phyloP scores from a whole-genome alignment of 2,797 vertebrate genomes.

The Phoeniculus purpureus region DNA sequence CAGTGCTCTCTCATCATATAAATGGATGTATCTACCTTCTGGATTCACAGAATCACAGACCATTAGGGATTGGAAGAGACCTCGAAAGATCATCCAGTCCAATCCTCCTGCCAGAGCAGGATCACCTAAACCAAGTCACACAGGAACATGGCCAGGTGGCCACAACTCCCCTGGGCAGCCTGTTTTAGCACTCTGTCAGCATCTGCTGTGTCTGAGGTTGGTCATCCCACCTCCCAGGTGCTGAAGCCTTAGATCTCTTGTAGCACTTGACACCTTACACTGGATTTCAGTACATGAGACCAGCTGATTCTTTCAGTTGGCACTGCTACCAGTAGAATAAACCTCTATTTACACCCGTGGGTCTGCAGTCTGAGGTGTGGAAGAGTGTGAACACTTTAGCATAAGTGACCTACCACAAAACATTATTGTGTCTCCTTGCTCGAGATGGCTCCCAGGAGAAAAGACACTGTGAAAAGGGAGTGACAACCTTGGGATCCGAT shows the following conservation, averaged over 20 bases:
- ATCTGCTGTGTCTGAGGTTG: not conserved
- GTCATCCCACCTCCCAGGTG: not conserved
- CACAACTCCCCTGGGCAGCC: too few species aligned
- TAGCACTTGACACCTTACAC: not conserved
- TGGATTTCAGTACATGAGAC: too few species aligned
- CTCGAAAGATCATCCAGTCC: too few species aligned
- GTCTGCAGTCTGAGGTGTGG: not conserved
- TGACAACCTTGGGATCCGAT: conserved; percentile 60
- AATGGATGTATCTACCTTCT: not conserved
- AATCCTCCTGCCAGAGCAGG: too few species aligned
- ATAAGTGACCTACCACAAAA: not conserved
- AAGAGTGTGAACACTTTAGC: not conserved
- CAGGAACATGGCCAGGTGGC: too few species aligned
- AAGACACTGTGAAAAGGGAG: conserved; percentile 72
- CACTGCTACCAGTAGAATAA: not conserved
- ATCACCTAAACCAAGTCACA: too few species aligned
- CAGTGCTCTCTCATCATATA: not conserved
- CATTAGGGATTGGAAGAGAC: too few species aligned
- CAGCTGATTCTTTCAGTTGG: not conserved
- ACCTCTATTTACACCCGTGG: not conserved
- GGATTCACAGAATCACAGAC: too few species aligned
- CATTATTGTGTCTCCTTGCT: conserved; percentile 53
- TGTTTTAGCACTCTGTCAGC: not conserved
- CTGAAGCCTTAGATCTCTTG: not conserved
- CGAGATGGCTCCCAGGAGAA: conserved; percentile 72